phyloP scores from a whole-genome alignment of 2,888 invertebrate genomes.

The Eubasilissa splendida region DNA sequence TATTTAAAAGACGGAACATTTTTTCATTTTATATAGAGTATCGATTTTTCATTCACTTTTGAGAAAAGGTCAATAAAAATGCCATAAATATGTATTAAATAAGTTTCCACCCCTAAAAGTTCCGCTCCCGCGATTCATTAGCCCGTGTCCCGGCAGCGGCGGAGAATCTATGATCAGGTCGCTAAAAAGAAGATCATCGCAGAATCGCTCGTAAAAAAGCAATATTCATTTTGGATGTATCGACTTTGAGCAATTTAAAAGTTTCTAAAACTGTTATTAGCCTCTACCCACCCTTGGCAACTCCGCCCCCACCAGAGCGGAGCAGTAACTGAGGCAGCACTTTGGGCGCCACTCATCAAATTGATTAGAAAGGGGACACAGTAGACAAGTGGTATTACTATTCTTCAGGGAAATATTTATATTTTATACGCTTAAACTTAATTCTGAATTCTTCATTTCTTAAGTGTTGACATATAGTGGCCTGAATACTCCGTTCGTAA shows the following conservation, averaged over 20 bases:
- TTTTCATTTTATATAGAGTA: too few relatives aligned
- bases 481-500: too few relatives aligned
- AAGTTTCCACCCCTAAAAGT: constrained; percentile 25
- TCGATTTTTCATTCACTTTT: neutral
- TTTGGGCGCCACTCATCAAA: constrained; percentile 55
- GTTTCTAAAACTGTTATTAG: constrained; percentile 57
- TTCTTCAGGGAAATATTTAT: too few relatives aligned
- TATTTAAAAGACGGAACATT: too few relatives aligned
- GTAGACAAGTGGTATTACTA: constrained; percentile 17
- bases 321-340: constrained; percentile 33
- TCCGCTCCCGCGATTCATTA: constrained; percentile 11
- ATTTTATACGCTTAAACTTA: too few relatives aligned
- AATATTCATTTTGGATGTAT: constrained; percentile 57
- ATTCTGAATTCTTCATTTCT: too few relatives aligned
- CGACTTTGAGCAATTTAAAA: constrained; percentile 58
- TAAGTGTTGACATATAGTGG: too few relatives aligned
- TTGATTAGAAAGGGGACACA: constrained; percentile 43
- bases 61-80: neutral
- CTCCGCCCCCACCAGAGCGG: constrained; percentile 12
- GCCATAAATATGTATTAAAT: constrained; percentile 26
- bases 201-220: constrained; percentile 55
- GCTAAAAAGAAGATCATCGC: constrained; percentile 39
- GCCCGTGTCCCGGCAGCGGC: neutral
- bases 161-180: constrained; percentile 23
- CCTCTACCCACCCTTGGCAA: constrained; percentile 34